These are phyloP conservation scores for Drosophila malerkotliana DNA, from an alignment of 1,140 invertebrate genomes.

Conservation along the genomic window DNA sequence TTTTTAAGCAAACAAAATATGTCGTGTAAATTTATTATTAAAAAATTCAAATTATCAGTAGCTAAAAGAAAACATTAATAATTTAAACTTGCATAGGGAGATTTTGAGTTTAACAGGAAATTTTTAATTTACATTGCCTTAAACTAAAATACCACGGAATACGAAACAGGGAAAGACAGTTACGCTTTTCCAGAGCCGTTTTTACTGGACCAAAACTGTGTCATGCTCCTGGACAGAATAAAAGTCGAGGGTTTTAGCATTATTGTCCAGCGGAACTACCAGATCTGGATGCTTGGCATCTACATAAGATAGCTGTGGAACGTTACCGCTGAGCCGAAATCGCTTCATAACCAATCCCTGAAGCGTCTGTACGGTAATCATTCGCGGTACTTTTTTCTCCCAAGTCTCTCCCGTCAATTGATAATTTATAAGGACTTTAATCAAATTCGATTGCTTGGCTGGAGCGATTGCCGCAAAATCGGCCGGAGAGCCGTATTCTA, in stretches of 20 bases:
- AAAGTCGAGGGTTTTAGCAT: conserved; percentile 91
- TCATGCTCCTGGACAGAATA: conserved; percentile 94
- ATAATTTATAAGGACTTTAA: conserved; percentile 88
- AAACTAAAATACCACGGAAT: conserved; percentile 60
- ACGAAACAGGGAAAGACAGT: conserved; percentile 21
- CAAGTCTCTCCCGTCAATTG: conserved; percentile 85
- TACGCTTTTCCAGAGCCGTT: neutral
- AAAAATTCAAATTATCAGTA: conserved; percentile 50
- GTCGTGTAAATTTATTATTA: conserved; percentile 24
- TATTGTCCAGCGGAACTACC: conserved; percentile 91
- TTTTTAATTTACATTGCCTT: conserved; percentile 27
- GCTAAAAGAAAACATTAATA: conserved; percentile 41
- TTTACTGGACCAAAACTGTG: conserved; percentile 87
- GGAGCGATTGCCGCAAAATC: conserved; percentile 88
- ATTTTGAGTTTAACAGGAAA: conserved; percentile 14
- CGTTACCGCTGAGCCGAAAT: conserved; percentile 55
- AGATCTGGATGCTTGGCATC: conserved; percentile 87
- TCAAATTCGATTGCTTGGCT: conserved; percentile 86
- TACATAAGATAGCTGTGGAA: conserved; percentile 84
- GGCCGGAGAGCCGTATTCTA: conserved; percentile 92
- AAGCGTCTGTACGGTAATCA: conserved; percentile 93
- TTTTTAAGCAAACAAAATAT: conserved; percentile 43
- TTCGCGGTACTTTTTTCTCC: conserved; percentile 89
- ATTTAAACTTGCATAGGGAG: conserved; percentile 42
- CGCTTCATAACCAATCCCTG: conserved; percentile 77